Conservation (phyloP, 2,888 invertebrate genomes). For the Galerucella nymphaeae region DNA sequence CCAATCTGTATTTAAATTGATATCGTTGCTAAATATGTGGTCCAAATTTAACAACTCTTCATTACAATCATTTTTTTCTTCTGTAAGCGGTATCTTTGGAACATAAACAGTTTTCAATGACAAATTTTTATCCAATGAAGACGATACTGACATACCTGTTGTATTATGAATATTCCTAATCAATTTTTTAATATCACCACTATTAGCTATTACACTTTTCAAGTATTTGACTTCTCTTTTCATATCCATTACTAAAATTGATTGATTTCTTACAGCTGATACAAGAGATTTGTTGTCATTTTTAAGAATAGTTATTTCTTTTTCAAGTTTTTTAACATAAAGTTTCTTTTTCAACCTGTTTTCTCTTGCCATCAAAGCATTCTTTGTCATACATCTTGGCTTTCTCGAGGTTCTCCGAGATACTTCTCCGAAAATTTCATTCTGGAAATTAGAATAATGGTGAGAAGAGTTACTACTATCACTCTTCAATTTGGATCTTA, state of each 20-base stretch:
- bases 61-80: conserved; percentile 45
- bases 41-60: conserved; percentile 12
- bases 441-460: conserved; percentile 35
- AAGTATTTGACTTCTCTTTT: conserved; percentile 69
- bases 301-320: conserved; percentile 62
- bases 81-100: conserved; percentile 47
- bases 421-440: neutral
- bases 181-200: conserved; percentile 66
- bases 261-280: conserved; percentile 66
- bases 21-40: conserved; percentile 9
- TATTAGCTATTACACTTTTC: conserved; percentile 68
- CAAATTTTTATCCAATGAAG: conserved; percentile 58
- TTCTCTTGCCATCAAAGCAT: conserved; percentile 73
- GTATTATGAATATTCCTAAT: conserved; percentile 64
- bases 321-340: conserved; percentile 70
- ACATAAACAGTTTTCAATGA: conserved; percentile 49
- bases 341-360: conserved; percentile 73
- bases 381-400: conserved; percentile 66
- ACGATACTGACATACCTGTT: conserved; percentile 61
- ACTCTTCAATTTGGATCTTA: conserved; percentile 29
- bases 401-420: conserved; percentile 50
- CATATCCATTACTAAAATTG: conserved; percentile 65
- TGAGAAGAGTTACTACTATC: conserved; percentile 19
- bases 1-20: conserved; percentile 17
- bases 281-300: conserved; percentile 66